Evolutionary conservation across 37 sponge, comb jelly and placozoan species (phyloP).

Genomic region (Lycopodina hypogea): DNA sequence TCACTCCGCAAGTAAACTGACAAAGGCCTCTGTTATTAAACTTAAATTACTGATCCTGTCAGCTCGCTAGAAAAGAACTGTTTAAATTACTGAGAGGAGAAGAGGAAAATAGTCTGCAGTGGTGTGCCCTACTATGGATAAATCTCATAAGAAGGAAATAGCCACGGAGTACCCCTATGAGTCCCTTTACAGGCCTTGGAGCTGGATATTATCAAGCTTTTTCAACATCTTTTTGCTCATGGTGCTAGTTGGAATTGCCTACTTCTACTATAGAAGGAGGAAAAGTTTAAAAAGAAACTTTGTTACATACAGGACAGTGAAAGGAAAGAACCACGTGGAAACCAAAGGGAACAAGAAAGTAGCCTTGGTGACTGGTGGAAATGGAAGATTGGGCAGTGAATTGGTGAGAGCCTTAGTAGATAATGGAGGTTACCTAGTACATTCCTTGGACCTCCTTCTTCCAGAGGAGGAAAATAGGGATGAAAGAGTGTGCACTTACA

Average conservation of each 20-base stretch:
- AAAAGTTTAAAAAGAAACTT: neutral
- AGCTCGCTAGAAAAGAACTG: no score
- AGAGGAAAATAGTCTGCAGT: no score
- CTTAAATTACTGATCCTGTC: no score
- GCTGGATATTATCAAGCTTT: conserved; percentile 66
- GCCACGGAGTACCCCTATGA: conserved; percentile 54
- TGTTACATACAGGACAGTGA: conserved; percentile 9
- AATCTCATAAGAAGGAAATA: neutral
- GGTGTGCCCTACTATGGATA: conserved; percentile 65
- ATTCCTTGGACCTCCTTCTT: conserved; percentile 46
- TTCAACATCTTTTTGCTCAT: conserved; percentile 50
- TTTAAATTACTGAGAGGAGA: no score
- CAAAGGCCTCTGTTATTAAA: no score
- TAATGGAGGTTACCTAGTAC: conserved; percentile 54
- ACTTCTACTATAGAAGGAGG: conserved; percentile 26
- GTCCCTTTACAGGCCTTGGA: conserved; percentile 71
- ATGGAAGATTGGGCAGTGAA: conserved; percentile 26
- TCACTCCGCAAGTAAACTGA: no score
- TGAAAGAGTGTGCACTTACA: conserved; percentile 41
- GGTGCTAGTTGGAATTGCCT: conserved; percentile 7
- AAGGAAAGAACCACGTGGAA: neutral
- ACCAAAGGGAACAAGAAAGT: neutral
- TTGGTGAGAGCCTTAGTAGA: conserved; percentile 23
- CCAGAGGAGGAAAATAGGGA: conserved; percentile 34
- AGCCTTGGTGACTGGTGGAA: conserved; percentile 55